Base-by-base conservation (phyloP, 2,888 invertebrate genomes). In the Caenorhabditis sinica region DNA sequence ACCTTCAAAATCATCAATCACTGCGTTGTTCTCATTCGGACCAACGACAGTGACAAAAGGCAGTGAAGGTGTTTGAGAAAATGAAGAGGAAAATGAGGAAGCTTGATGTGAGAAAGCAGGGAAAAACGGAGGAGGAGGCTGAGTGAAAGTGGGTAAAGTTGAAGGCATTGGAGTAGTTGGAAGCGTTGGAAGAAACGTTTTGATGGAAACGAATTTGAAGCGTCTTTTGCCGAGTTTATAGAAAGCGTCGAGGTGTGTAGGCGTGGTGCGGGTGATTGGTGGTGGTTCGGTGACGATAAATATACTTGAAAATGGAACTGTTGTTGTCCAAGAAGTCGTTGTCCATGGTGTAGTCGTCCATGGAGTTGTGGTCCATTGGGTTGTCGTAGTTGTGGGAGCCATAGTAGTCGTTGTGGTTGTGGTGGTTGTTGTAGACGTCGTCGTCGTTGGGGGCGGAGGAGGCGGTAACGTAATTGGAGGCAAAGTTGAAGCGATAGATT, bases 161-260 rank as follows among this genome's bases (percentile, higher is more conserved):
- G 49, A 15, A 51, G 61, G 68, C 30, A 56, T 40, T 56, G 69
- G 75, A 45, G 65, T 66, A 4, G 76, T 73, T 25, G 80, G 68
- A 60, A 53, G 66, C 40, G 81, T 76, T 25, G 75, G 73, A 25
- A 61, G 28, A 56, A 85, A 85, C 28, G 81, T 85, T 40, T 61
- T 58, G 69, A 85, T 85, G 15, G 81, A 81, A 25, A 85, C 85
- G 63, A 85, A 85, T 61, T 81, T 81, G 69, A 77, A 85, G 53
- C 82, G 81, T 8, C 77, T 76, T 45, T 85, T 85, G 68, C 85
- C 85, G 25, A 85, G 77, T 36, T 80, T 75, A 63, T 85, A 82
- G 58, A 71, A 82, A 69, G 76, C 82, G 51, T 77, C 72, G 20
- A 82, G 72, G 33, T 73, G 82, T n/a, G 72, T 74, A 8, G 82